These are phyloP conservation scores for Colossoma macropomum DNA, from an alignment of 2,113 vertebrate species.

Conservation along the genomic window DNA sequence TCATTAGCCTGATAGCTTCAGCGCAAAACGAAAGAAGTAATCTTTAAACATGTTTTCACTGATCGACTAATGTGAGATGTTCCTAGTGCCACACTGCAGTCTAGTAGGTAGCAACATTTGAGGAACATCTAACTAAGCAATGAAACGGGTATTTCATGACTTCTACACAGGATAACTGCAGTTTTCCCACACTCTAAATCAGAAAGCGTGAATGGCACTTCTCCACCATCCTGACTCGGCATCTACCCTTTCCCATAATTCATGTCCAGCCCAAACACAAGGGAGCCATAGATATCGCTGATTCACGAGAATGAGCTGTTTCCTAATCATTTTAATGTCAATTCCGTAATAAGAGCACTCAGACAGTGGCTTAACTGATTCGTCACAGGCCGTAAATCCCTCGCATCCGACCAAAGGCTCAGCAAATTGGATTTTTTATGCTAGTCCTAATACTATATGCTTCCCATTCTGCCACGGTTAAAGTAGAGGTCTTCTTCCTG, in stretches of 20 bases:
- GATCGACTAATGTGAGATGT: too few relatives aligned
- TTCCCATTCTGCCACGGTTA: slow-evolving; percentile 36
- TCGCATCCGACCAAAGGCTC: slow-evolving; percentile 66
- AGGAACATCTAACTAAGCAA: neutral
- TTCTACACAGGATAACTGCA: slow-evolving; percentile 4
- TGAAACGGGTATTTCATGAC: slow-evolving; percentile 12
- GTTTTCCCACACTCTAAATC: slow-evolving; percentile 6
- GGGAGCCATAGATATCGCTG: slow-evolving; percentile 29
- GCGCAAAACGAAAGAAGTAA: too few relatives aligned
- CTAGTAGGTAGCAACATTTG: too few relatives aligned
- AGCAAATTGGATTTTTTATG: slow-evolving; percentile 70
- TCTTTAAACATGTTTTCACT: too few relatives aligned
- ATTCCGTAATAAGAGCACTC: slow-evolving; percentile 61
- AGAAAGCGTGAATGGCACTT: neutral
- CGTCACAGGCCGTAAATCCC: slow-evolving; percentile 66
- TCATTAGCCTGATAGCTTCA: too few relatives aligned
- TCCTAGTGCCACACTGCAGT: too few relatives aligned
- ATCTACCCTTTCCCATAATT: slow-evolving; percentile 1
- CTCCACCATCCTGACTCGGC: neutral
- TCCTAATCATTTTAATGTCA: slow-evolving; percentile 68
- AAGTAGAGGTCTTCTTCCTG: slow-evolving; percentile 17
- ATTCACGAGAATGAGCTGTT: slow-evolving; percentile 42
- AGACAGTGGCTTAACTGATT: slow-evolving; percentile 68
- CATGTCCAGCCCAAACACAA: slow-evolving; percentile 26
- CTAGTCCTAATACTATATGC: slow-evolving; percentile 54